Conservation (phyloP, 2,113 vertebrate genomes). For the Trochalopteron elliotii region DNA sequence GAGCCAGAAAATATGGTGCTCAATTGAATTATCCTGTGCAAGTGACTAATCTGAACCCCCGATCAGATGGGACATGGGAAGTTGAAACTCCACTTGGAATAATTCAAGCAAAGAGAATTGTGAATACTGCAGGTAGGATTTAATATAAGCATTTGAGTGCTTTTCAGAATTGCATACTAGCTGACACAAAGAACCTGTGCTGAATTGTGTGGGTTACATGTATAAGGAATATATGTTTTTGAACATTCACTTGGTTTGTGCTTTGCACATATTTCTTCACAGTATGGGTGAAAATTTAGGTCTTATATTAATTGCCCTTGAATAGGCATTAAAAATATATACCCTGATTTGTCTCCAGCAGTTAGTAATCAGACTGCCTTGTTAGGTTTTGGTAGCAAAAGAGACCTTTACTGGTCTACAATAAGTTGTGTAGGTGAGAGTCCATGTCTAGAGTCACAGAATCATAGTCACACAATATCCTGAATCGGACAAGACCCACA, state of each 20-base stretch:
- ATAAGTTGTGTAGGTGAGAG: not conserved
- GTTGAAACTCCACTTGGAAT: constrained; percentile 88
- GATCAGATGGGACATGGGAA: constrained; percentile 88
- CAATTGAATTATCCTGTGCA: constrained; percentile 87
- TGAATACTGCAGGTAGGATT: constrained; percentile 88
- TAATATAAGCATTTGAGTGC: not conserved
- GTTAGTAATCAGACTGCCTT: not conserved
- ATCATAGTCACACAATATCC: not conserved
- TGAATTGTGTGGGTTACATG: not conserved
- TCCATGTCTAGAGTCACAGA: not conserved
- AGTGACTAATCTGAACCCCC: constrained; percentile 80
- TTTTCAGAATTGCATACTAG: not conserved
- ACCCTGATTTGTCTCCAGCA: not conserved
- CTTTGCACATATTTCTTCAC: not conserved
- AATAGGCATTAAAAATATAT: not conserved
- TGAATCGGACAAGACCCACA: not conserved
- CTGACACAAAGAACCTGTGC: not conserved
- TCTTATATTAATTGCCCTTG: not conserved
- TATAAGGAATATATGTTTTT: not conserved
- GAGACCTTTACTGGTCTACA: not conserved
- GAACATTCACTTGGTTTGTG: not conserved
- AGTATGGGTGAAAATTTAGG: not conserved
- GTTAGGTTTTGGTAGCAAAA: not conserved
- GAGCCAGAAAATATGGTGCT: constrained; percentile 94
- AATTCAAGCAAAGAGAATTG: constrained; percentile 86